Conservation (phyloP, 2,888 invertebrate species). For the Dione juno region DNA sequence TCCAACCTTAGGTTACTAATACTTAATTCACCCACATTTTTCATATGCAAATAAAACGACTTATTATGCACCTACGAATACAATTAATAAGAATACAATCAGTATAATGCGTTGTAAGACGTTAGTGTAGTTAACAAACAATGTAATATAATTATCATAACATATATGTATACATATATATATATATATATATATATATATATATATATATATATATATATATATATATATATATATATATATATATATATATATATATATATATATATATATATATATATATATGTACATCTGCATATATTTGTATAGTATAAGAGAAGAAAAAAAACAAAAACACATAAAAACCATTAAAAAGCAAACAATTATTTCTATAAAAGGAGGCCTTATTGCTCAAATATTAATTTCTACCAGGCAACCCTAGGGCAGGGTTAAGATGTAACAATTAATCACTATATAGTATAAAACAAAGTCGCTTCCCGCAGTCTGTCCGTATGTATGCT, state of each 20-base stretch:
- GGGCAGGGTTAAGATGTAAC: no score
- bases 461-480: no score
- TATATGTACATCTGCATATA: background rate
- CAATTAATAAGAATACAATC: background rate
- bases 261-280: conserved; percentile 1
- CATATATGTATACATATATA: background rate
- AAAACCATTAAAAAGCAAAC: no score
- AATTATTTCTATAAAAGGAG: no score
- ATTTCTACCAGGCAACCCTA: no score
- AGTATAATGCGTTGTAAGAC: background rate
- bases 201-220: background rate
- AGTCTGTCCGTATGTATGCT: no score
- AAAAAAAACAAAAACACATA: no score
- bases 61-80: background rate
- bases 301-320: no score
- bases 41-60: background rate
- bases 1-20: background rate
- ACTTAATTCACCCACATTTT: background rate
- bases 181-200: background rate
- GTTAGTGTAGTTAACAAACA: background rate
- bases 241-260: background rate
- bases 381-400: no score
- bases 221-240: background rate
- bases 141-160: conserved; percentile 1
- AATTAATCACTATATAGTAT: no score